phyloP scores from a whole-genome alignment of 2,797 vertebrate genomes.

The Ctenochaetus hawaiiensis region DNA sequence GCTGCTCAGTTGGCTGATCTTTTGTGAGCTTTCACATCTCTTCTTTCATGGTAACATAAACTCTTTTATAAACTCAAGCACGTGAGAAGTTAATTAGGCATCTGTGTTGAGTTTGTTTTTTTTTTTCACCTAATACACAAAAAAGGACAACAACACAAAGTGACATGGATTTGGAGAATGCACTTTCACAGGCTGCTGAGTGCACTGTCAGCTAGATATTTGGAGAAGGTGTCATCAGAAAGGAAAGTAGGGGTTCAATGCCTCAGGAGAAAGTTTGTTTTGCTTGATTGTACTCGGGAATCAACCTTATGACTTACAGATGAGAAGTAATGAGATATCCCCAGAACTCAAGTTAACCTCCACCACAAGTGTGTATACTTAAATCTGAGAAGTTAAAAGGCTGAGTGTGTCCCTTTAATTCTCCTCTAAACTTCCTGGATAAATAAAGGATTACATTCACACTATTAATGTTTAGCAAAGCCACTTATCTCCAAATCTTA shows the following conservation, averaged over 20 bases:
- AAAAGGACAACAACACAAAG: not conserved
- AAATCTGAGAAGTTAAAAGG: not conserved
- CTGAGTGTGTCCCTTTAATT: not conserved
- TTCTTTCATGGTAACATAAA: conserved; percentile 18
- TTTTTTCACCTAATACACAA: not conserved
- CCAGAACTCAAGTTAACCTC: not conserved
- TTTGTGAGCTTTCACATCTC: conserved; percentile 3
- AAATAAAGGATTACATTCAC: not conserved
- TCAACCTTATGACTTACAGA: not conserved
- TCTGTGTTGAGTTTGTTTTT: no score
- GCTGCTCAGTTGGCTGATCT: not conserved
- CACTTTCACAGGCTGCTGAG: not conserved
- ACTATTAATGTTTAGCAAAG: not conserved
- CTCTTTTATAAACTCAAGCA: no score
- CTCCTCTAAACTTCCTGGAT: not conserved
- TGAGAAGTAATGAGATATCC: not conserved
- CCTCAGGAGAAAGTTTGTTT: not conserved
- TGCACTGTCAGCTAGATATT: not conserved
- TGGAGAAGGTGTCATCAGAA: not conserved
- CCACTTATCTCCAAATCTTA: not conserved
- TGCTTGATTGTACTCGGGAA: not conserved
- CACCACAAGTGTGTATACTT: not conserved
- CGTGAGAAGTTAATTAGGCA: no score
- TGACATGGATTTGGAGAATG: not conserved
- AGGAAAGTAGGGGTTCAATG: not conserved